Evolutionary conservation across 2,888 invertebrate genomes (phyloP).

Genomic region (Agonopterix heracliana): DNA sequence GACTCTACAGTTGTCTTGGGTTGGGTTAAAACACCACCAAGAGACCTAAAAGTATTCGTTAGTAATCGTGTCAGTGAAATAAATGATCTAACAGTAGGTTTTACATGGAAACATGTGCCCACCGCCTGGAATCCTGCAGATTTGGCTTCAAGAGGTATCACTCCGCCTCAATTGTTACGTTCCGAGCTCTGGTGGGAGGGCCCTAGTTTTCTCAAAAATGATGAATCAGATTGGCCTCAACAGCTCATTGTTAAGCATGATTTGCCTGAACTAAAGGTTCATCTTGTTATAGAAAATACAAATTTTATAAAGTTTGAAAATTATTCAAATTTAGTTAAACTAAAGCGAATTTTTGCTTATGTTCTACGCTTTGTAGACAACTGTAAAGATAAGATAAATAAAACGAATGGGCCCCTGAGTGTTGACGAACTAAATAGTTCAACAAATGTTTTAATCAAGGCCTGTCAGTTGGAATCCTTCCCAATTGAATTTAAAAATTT

Average conservation of each 20-base stretch:
- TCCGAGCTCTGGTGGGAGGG: background rate
- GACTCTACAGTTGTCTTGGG: background rate
- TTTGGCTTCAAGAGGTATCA: background rate
- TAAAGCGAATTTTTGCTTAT: too few species aligned
- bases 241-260: too few species aligned
- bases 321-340: too few species aligned
- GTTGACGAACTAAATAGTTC: too few species aligned
- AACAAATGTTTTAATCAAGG: background rate
- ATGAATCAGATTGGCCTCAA: background rate
- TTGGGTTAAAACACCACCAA: background rate
- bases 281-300: too few species aligned
- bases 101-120: background rate
- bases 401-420: too few species aligned
- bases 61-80: background rate
- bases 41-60: background rate
- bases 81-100: background rate
- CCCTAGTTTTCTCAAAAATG: background rate
- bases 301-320: too few species aligned
- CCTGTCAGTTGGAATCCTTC: slow-evolving; percentile 1
- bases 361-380: too few species aligned
- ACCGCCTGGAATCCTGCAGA: background rate
- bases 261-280: too few species aligned
- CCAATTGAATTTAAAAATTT: slow-evolving; percentile 1
- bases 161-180: background rate
- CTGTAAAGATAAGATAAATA: too few species aligned